These are phyloP conservation scores for Drosophila nannoptera DNA, from an alignment of 1,140 invertebrate species.

Conservation along the genomic window DNA sequence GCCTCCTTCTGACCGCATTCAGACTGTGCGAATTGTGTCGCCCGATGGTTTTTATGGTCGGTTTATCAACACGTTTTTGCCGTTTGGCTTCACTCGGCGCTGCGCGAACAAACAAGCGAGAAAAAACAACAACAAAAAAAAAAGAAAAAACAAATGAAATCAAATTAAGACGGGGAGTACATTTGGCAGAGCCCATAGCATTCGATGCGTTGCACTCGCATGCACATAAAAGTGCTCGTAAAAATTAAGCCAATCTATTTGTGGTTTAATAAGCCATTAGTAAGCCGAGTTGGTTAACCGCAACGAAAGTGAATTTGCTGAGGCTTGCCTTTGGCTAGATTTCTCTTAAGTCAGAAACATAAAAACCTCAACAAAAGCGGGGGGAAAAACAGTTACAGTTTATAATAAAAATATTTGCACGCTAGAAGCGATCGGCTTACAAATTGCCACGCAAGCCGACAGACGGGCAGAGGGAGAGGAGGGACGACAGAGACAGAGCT, in stretches of 20 bases:
- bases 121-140: constrained; percentile 9
- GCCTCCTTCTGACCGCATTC: background rate
- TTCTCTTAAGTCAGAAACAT: constrained; percentile 52
- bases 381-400: constrained; percentile 27
- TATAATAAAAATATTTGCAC: constrained; percentile 73
- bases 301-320: constrained; percentile 72
- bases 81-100: constrained; percentile 28
- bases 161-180: constrained; percentile 15
- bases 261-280: constrained; percentile 75
- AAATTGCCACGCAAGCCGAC: constrained; percentile 39
- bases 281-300: constrained; percentile 73
- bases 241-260: constrained; percentile 71
- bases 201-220: constrained; percentile 60
- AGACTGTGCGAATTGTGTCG: constrained; percentile 35
- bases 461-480: background rate
- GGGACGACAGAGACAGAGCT: background rate
- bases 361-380: constrained; percentile 10
- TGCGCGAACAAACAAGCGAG: too few relatives aligned
- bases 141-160: background rate
- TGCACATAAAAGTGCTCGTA: constrained; percentile 57
- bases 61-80: constrained; percentile 44
- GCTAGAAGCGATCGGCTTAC: constrained; percentile 58
- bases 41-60: constrained; percentile 38
- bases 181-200: constrained; percentile 32
- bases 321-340: constrained; percentile 40